Percentiles rank a stretch among this genome's conserved stretches.
Conservation (phyloP, 2,113 vertebrate genomes). For the Ceuthmochares aereus region DNA sequence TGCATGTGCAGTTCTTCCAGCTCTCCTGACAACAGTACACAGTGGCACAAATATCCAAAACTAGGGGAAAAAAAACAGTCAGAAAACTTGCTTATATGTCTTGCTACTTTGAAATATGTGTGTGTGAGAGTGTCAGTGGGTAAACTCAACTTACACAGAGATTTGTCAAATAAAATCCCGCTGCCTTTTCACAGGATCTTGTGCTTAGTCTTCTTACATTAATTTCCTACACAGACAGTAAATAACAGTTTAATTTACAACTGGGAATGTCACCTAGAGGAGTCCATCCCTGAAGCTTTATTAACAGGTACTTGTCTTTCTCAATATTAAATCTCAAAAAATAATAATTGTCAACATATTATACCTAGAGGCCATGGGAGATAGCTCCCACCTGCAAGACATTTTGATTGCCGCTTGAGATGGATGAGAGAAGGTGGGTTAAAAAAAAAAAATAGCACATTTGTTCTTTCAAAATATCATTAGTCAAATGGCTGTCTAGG, state of each 20-base stretch:
- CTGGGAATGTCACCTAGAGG: neutral
- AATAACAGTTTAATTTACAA: neutral
- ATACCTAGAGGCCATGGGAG: neutral
- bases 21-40: neutral
- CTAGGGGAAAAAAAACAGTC: neutral
- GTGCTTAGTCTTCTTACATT: neutral
- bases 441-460: neutral
- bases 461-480: conserved; percentile 42
- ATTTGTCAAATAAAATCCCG: neutral
- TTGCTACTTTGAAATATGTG: neutral
- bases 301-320: neutral
- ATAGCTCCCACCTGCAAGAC: neutral
- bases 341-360: neutral
- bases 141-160: neutral
- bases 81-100: neutral
- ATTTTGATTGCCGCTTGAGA: neutral
- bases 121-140: neutral
- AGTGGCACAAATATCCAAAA: neutral
- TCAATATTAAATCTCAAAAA: neutral
- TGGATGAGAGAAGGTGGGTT: neutral
- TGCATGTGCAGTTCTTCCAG: neutral
- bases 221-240: neutral
- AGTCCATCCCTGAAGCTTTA: neutral
- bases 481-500: conserved; percentile 10
- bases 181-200: neutral